Percentiles rank a stretch among this genome's conserved stretches.
Evolutionary conservation across 1,140 invertebrate species (phyloP).

Genomic region (Drosophila bocqueti): DNA sequence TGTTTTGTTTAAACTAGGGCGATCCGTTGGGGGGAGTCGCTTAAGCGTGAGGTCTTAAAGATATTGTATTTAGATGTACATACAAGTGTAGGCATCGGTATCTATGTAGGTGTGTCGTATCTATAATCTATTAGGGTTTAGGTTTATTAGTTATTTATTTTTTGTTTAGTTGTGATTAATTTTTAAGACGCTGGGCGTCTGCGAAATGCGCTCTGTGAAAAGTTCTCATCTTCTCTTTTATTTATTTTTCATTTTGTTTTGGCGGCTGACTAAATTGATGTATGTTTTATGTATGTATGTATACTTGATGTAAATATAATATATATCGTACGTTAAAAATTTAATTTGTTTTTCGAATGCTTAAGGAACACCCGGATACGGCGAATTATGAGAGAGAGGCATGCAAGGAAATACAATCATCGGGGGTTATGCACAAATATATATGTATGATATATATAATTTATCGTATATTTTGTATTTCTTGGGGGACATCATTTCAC

Average conservation of each 20-base stretch:
- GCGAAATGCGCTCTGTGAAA: constrained; percentile 73
- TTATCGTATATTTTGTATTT: constrained; percentile 41
- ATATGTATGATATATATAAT: constrained; percentile 13
- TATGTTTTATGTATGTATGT: constrained; percentile 32
- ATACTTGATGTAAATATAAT: constrained; percentile 54
- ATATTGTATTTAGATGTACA: constrained; percentile 54
- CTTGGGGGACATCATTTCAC: constrained; percentile 40
- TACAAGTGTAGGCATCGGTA: constrained; percentile 40
- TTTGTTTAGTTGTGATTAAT: constrained; percentile 41
- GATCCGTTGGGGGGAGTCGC: constrained; percentile 36
- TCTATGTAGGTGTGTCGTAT: constrained; percentile 23
- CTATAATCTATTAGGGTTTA: constrained; percentile 27
- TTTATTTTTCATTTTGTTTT: constrained; percentile 45
- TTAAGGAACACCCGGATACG: constrained; percentile 58
- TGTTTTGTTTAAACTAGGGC: constrained; percentile 67
- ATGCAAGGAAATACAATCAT: constrained; percentile 61
- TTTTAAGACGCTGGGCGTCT: constrained; percentile 78
- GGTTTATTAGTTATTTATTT: constrained; percentile 23
- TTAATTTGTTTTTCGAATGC: constrained; percentile 58
- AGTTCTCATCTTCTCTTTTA: constrained; percentile 37
- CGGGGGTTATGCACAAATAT: constrained; percentile 37
- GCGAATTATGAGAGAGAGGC: constrained; percentile 25
- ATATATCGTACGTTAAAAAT: constrained; percentile 57
- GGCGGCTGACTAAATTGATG: constrained; percentile 59
- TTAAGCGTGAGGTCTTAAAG: constrained; percentile 68